Base-by-base conservation (phyloP, 2,113 vertebrate genomes). In the Prietella phreatophila region DNA sequence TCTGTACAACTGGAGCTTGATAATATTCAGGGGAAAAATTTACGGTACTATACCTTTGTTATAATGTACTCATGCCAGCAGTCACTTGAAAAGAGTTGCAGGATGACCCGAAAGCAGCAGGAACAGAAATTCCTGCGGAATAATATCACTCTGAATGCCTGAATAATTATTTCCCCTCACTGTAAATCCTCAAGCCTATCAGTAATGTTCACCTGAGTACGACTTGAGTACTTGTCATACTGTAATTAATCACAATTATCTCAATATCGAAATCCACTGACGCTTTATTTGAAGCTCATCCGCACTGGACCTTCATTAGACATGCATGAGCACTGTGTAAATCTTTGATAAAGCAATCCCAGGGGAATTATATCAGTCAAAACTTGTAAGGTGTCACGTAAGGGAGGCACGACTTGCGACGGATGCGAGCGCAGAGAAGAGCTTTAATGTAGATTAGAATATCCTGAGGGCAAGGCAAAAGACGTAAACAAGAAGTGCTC, bases 211-310 rank as follows among this genome's bases (percentile, higher is more conserved):
- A 42, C 8, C 13, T 15, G 14, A 15, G 47, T 30, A 79, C 5
- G n/a, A 55, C 76, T 30, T 1, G 22, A 50, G 42, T 5, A 27
- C 73, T 15, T 7, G 4, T 76, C 73, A 25, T 22, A 0, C 69
- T 73, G 33, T 73, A 50, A 76, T 76, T 47, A 47, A 76, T 76
- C 73, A 50, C 39, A 50, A 47, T 22, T 7, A 47, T 47, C 69
- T 73, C 69, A 10, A 63, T 33, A 69, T 33, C 14, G 0, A 33
- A 19, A 33, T 33, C 67, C 22, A 2, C 73, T 47, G 25, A 10
- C 22, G 14, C 73, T 76, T 76, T 19, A 80, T 80, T 33, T 56
- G 55, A 80, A 56, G 30, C 73, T 76, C 73, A 76, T 80, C 76
- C 4, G 22, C 27, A 55, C 4, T 55, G 50, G 76, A 80, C 76